Evolutionary conservation across 64 coral and sea anemone species (phyloP).

Genomic region (Pocillopora verrucosa): DNA sequence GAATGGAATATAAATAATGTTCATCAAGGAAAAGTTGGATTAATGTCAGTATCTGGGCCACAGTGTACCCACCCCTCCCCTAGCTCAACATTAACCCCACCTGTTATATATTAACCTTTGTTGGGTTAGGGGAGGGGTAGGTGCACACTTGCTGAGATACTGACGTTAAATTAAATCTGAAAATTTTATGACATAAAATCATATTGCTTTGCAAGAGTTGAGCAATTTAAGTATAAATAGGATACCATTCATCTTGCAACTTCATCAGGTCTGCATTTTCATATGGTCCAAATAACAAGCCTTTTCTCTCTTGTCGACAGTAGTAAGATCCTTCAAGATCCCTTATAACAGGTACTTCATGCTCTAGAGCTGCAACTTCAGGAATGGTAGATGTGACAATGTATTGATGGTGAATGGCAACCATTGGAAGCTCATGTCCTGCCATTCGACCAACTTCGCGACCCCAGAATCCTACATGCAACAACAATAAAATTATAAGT

Average conservation of each 20-base stretch:
- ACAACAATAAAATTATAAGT: background rate
- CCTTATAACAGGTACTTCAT: slow-evolving; percentile 84
- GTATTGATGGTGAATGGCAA: slow-evolving; percentile 95
- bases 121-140: too few relatives aligned
- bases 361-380: slow-evolving; percentile 83
- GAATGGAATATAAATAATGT: too few relatives aligned
- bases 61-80: too few relatives aligned
- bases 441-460: slow-evolving; percentile 89
- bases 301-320: slow-evolving; percentile 71
- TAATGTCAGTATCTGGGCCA: too few relatives aligned
- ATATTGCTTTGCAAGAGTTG: too few relatives aligned
- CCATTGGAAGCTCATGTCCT: slow-evolving; percentile 71
- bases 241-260: slow-evolving; percentile 89
- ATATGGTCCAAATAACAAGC: slow-evolving; percentile 87
- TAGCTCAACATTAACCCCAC: too few relatives aligned
- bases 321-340: slow-evolving; percentile 94
- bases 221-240: background rate
- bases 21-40: too few relatives aligned
- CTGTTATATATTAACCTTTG: too few relatives aligned
- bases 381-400: slow-evolving; percentile 85
- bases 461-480: slow-evolving; percentile 84
- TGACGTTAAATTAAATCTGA: too few relatives aligned
- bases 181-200: too few relatives aligned
- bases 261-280: slow-evolving; percentile 85
- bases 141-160: too few relatives aligned